phyloP scores from a whole-genome alignment of 2,888 invertebrate genomes.

The Lucinisca nassula region DNA sequence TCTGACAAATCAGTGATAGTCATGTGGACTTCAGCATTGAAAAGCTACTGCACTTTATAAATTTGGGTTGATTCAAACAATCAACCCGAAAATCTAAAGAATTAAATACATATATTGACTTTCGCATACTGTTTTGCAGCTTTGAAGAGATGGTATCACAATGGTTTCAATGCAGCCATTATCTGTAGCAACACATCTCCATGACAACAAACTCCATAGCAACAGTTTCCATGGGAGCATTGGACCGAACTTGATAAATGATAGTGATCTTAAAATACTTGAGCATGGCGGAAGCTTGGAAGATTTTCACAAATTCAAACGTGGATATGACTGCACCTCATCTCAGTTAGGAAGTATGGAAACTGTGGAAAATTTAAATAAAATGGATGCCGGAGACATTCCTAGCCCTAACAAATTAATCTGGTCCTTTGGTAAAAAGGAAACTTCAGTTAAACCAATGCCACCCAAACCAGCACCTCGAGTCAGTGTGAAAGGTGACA shows the following conservation, averaged over 20 bases:
- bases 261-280: slow-evolving; percentile 39
- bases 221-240: slow-evolving; percentile 60
- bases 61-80: too few relatives aligned
- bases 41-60: too few relatives aligned
- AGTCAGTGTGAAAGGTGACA: slow-evolving; percentile 21
- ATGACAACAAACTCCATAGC: slow-evolving; percentile 56
- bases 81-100: too few relatives aligned
- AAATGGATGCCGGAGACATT: background rate
- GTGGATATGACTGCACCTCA: slow-evolving; percentile 64
- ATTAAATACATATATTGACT: too few relatives aligned
- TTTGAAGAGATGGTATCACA: background rate
- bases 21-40: too few relatives aligned
- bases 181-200: slow-evolving; percentile 5
- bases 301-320: slow-evolving; percentile 65
- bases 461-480: background rate
- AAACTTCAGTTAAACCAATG: background rate
- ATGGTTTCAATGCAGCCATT: slow-evolving; percentile 61
- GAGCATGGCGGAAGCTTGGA: slow-evolving; percentile 63
- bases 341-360: slow-evolving; percentile 64
- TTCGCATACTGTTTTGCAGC: background rate
- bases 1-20: too few relatives aligned
- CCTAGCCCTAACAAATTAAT: background rate
- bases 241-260: background rate
- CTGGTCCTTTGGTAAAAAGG: background rate
- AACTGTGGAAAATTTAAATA: slow-evolving; percentile 26